Base-by-base conservation (phyloP, 2,113 vertebrate genomes). In the Setophaga petechia region DNA sequence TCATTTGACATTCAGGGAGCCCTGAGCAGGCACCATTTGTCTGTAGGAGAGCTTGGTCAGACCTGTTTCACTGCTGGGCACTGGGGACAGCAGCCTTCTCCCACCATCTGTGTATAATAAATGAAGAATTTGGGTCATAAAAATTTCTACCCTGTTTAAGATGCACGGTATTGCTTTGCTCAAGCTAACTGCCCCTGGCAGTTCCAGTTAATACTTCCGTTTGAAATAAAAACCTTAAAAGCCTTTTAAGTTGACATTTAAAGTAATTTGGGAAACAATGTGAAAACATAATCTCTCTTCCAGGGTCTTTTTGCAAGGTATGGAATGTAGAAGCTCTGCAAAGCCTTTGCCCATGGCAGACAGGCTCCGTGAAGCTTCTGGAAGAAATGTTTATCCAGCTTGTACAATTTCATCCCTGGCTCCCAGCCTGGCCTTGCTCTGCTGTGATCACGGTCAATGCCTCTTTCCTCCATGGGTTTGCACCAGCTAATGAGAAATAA, bases 51-150 rank as follows among this genome's bases (percentile, higher is more conserved):
- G 16, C 37, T 35, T 72, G 90, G 86, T 76, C 76, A 61, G 77
- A 74, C 28, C 57, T 84, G 7, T 86, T 95, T 79, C 82, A 22
- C 31, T 68, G 72, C 92, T 94, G 85, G 87, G 90, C 95, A 95
- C 74, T 81, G 95, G 90, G 96, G 96, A 97, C 97, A 97, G 90
- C 95, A 96, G 94, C 86, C 87, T 94, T 89, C 68, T 95, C 65
- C 78, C 85, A 84, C 94, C 96, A 97, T 97, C 96, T 97, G 97
- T 94, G 94, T 96, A 97, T 95, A 98, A 97, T 97, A 98, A 97
- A 96, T 96, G 92, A 98, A 98, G 97, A 96, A 97, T 98, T 97
- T 97, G 95, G 97, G 96, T 97, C 97, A 98, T 98, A 98, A 98
- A 97, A 97, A 97, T 96, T 97, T 97, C 97, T 98, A 92, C 96